Evolutionary conservation across 1,140 invertebrate species (phyloP).

Genomic region (Ceratoteleas bidentatus): DNA sequence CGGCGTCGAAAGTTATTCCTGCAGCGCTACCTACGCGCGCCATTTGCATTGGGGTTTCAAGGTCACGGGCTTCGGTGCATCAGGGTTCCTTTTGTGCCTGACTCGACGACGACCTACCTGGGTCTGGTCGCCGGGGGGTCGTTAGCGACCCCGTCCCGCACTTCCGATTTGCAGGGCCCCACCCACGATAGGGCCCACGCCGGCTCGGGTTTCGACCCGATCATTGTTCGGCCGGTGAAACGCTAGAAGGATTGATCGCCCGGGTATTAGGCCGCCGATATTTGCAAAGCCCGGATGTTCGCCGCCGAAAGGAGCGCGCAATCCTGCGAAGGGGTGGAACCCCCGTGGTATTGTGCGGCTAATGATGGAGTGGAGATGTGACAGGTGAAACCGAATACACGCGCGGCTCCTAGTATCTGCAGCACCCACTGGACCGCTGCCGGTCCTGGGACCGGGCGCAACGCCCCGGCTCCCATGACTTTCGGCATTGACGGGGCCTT

Average conservation of each 20-base stretch:
- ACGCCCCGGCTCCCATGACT: conserved; percentile 71
- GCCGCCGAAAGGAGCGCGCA: conserved; percentile 64
- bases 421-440: conserved; percentile 56
- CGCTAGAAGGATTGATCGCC: conserved; percentile 39
- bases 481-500: conserved; percentile 58
- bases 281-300: conserved; percentile 75
- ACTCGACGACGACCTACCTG: too few species aligned
- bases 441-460: conserved; percentile 67
- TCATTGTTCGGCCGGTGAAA: conserved; percentile 33
- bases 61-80: too few species aligned
- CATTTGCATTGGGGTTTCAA: too few species aligned
- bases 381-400: conserved; percentile 78
- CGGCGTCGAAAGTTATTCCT: too few species aligned
- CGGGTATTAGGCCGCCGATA: conserved; percentile 22
- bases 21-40: too few species aligned
- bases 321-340: conserved; percentile 73
- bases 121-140: too few species aligned
- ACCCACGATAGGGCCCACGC: too few species aligned
- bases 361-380: conserved; percentile 79
- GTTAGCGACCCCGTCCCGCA: too few species aligned
- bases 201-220: conserved; percentile 11
- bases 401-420: conserved; percentile 52
- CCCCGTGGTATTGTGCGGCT: conserved; percentile 73
- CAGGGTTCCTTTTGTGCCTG: too few species aligned
- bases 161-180: neutral